phyloP scores from a whole-genome alignment of 2,888 invertebrate genomes.

The Caenorhabditis wallacei region DNA sequence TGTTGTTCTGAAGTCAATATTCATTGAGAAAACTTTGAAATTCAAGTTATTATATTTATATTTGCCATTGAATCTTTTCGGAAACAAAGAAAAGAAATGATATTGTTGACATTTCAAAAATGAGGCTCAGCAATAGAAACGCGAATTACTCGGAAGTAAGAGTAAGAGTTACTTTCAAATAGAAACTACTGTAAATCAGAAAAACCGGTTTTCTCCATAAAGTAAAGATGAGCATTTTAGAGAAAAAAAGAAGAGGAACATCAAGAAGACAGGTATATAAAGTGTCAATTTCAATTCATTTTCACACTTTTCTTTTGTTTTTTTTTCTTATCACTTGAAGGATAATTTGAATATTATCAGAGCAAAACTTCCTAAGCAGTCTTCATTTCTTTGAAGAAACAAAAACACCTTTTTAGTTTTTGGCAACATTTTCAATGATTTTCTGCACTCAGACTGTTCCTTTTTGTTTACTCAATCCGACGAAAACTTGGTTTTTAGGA shows the following conservation, averaged over 20 bases:
- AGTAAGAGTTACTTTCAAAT: slow-evolving; percentile 26
- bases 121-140: slow-evolving; percentile 49
- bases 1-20: slow-evolving; percentile 25
- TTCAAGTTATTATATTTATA: slow-evolving; percentile 54
- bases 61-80: slow-evolving; percentile 18
- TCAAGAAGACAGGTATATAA: slow-evolving; percentile 21
- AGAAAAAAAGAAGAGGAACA: not conserved
- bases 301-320: slow-evolving; percentile 15
- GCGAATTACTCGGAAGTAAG: slow-evolving; percentile 43
- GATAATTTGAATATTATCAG: not conserved
- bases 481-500: not conserved
- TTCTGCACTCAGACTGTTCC: not conserved
- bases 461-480: not conserved
- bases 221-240: slow-evolving; percentile 27
- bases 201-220: not conserved
- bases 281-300: slow-evolving; percentile 7
- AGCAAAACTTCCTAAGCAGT: too few species aligned
- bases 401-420: too few species aligned
- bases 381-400: not conserved
- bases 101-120: slow-evolving; percentile 45
- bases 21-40: slow-evolving; percentile 5
- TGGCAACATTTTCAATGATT: not conserved
- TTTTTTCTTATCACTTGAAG: not conserved
- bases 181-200: slow-evolving; percentile 37
- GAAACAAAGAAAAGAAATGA: not conserved